Percentiles rank a stretch among this genome's conserved stretches.
phyloP scores from a whole-genome alignment of 2,113 vertebrate genomes.

The Thunnus maccoyii region DNA sequence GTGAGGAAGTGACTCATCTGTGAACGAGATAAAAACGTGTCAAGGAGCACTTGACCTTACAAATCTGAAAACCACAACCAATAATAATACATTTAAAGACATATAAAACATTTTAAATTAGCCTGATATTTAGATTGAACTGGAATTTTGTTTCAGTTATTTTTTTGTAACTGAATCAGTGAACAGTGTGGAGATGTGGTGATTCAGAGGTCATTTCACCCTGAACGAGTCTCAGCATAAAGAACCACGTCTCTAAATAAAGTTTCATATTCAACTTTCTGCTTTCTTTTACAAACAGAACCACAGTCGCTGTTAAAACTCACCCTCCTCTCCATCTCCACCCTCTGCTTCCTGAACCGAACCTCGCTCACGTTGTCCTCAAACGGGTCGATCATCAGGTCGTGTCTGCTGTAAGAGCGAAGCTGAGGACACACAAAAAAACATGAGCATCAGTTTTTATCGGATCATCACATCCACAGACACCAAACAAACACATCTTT shows the following conservation, averaged over 20 bases:
- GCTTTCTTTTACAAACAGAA: neutral
- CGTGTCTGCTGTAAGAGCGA: slow-evolving; percentile 95
- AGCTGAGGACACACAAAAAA: slow-evolving; percentile 81
- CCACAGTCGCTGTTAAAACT: slow-evolving; percentile 15
- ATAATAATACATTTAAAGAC: too few species aligned
- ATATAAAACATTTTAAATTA: too few species aligned
- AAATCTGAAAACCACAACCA: neutral
- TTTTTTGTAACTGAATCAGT: too few species aligned
- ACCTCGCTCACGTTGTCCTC: slow-evolving; percentile 93
- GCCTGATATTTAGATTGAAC: too few species aligned
- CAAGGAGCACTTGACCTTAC: neutral
- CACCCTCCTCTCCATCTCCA: slow-evolving; percentile 88
- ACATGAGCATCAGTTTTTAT: neutral
- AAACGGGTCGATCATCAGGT: slow-evolving; percentile 89
- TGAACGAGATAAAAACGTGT: neutral
- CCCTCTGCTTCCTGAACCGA: slow-evolving; percentile 89
- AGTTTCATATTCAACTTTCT: too few species aligned
- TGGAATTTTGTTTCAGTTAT: too few species aligned
- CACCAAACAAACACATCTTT: neutral
- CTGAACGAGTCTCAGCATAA: too few species aligned
- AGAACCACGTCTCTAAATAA: too few species aligned
- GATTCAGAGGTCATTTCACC: too few species aligned
- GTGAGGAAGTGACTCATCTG: slow-evolving; percentile 94
- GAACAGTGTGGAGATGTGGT: too few species aligned
- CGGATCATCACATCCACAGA: neutral